Evolutionary conservation across 2,113 vertebrate species (phyloP).

Genomic region (Odocoileus hemionus): DNA sequence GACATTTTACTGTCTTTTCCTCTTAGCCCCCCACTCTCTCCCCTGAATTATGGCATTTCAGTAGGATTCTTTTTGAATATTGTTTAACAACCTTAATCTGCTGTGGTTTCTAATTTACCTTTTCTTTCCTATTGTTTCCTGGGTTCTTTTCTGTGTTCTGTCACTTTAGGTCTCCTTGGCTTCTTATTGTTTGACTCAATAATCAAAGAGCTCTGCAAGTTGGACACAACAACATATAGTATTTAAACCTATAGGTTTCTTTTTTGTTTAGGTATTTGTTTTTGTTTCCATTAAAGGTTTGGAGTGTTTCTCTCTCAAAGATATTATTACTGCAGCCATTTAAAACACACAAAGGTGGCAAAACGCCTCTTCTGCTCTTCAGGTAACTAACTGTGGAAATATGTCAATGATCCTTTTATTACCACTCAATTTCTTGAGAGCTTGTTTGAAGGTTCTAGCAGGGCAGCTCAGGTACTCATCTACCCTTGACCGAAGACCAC

Average conservation of each 20-base stretch:
- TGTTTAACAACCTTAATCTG: background rate
- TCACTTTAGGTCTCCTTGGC: background rate
- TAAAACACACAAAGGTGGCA: background rate
- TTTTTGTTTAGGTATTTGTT: background rate
- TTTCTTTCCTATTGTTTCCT: background rate
- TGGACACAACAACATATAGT: background rate
- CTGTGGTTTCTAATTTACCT: background rate
- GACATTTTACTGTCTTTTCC: background rate
- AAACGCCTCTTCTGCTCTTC: background rate
- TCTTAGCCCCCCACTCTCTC: background rate
- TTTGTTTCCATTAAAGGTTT: background rate
- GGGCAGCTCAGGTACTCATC: accelerated
- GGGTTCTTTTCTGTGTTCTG: background rate
- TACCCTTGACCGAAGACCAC: background rate
- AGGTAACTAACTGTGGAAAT: slow-evolving; percentile 10
- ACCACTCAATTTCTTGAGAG: slow-evolving; percentile 1
- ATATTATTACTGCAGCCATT: background rate
- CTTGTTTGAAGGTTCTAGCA: background rate
- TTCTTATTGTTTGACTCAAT: background rate
- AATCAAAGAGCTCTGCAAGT: background rate
- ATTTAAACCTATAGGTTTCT: background rate
- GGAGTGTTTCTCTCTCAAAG: background rate
- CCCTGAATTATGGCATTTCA: background rate
- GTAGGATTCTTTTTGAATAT: background rate
- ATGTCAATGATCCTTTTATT: background rate